A percentile compares a stretch with the other conserved stretches of the same genome.
Conservation (phyloP, 2,888 invertebrate species). For the Branchipolynoe longqiensis region DNA sequence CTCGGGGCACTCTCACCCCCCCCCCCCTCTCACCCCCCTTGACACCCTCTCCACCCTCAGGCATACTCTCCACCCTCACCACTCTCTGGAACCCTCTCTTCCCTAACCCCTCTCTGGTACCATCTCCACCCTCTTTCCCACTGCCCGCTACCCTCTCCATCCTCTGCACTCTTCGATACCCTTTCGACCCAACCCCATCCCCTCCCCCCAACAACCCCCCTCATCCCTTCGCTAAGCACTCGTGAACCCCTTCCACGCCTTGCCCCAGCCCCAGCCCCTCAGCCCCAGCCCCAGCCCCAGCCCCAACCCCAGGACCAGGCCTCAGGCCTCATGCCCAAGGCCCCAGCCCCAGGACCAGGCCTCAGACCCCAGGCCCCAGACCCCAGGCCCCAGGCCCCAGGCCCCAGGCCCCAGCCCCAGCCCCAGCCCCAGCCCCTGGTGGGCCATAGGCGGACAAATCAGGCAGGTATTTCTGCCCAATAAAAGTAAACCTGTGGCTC, state of each 20-base stretch:
- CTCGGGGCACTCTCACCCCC: too few species aligned
- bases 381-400: not conserved
- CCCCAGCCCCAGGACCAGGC: not conserved
- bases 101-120: not conserved
- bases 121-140: not conserved
- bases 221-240: not conserved
- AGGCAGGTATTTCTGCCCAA: slow-evolving; percentile 44
- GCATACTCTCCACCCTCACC: too few species aligned
- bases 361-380: not conserved
- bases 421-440: not conserved
- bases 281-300: not conserved
- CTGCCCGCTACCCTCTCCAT: not conserved
- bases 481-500: slow-evolving; percentile 37
- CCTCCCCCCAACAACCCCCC: not conserved
- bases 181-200: not conserved
- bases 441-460: slow-evolving; percentile 18
- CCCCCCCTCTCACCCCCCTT: too few species aligned
- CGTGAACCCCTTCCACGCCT: not conserved
- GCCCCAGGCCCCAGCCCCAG: not conserved
- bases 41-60: too few species aligned
- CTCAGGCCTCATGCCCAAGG: not conserved
- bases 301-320: not conserved
- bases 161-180: not conserved
- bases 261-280: not conserved
- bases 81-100: not conserved